Evolutionary conservation across 2,113 vertebrate genomes (phyloP).

Genomic region (Coreoperca whiteheadi): DNA sequence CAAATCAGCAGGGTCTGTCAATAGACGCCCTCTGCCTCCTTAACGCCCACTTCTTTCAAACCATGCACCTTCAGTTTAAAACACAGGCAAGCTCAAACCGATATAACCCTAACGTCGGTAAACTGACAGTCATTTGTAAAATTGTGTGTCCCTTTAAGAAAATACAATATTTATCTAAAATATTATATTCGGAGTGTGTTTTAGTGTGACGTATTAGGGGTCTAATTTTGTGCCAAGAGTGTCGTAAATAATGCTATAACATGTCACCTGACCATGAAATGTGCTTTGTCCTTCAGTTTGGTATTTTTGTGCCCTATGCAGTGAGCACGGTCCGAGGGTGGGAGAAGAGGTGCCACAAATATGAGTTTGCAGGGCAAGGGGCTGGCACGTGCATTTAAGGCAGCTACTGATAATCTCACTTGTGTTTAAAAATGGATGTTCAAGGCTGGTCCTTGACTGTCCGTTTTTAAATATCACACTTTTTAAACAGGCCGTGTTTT

Average conservation of each 20-base stretch:
- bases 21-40: neutral
- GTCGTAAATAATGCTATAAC: neutral
- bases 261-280: neutral
- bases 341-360: neutral
- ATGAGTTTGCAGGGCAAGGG: neutral
- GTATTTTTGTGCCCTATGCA: neutral
- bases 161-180: neutral
- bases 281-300: neutral
- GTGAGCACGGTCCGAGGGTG: neutral
- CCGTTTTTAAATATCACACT: neutral
- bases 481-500: no score
- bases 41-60: neutral
- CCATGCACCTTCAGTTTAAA: neutral
- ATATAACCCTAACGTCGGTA: neutral
- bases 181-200: neutral
- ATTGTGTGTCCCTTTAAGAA: neutral
- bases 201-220: neutral
- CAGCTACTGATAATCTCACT: neutral
- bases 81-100: neutral
- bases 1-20: neutral
- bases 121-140: neutral
- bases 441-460: neutral
- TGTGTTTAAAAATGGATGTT: neutral
- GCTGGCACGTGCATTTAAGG: neutral
- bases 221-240: neutral